A percentile compares a stretch with the other conserved stretches of the same genome.
phyloP scores from a whole-genome alignment of 1,140 invertebrate species.

The Heterodera carotae region DNA sequence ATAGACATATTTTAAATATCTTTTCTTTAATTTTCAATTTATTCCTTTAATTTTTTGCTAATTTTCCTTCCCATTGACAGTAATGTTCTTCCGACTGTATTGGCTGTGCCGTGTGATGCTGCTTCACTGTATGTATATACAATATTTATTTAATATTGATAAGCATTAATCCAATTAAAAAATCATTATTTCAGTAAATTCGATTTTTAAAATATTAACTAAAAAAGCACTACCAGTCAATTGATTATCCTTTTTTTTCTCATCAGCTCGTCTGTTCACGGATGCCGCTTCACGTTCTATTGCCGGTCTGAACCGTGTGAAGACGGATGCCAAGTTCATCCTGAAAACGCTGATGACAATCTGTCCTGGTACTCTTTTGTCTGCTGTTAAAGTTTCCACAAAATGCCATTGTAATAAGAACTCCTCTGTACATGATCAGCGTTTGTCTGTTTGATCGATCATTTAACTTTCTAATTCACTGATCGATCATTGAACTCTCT shows the following conservation, averaged over 20 bases:
- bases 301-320: slow-evolving; percentile 97
- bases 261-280: slow-evolving; percentile 88
- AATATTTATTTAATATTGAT: background rate
- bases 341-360: slow-evolving; percentile 99
- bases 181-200: background rate
- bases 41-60: slow-evolving; percentile 13
- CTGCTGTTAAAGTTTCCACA: no score
- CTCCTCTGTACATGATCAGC: no score
- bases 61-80: background rate
- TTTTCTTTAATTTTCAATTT: slow-evolving; percentile 8
- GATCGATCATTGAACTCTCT: no score
- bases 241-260: no score
- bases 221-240: no score
- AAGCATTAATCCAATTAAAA: no score
- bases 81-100: slow-evolving; percentile 77
- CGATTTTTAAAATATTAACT: no score
- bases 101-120: slow-evolving; percentile 86
- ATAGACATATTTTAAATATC: no score
- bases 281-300: slow-evolving; percentile 82
- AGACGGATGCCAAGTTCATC: slow-evolving; percentile 98
- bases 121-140: slow-evolving; percentile 3
- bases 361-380: slow-evolving; percentile 82
- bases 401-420: no score
- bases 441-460: no score
- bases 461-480: no score